Percentiles rank a stretch among this genome's conserved stretches.
These are phyloP conservation scores for Antechinus flavipes DNA, from an alignment of 2,113 vertebrate genomes.

Conservation along the genomic window DNA sequence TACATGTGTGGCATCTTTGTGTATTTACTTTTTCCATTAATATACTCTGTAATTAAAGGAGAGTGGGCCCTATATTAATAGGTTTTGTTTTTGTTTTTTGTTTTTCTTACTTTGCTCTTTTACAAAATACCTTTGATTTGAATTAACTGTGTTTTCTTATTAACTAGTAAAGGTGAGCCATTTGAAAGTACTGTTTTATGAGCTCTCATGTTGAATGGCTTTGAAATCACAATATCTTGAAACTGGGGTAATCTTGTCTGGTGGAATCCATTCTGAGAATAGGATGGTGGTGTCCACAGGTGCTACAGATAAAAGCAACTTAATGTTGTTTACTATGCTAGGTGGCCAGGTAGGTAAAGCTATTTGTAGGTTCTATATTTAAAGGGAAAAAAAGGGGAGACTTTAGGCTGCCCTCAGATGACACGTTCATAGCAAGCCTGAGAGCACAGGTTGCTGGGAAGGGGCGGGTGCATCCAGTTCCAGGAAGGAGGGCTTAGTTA, in stretches of 20 bases:
- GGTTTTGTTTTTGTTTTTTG: not conserved
- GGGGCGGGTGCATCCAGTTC: conserved; percentile 9
- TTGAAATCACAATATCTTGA: not conserved
- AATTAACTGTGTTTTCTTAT: not conserved
- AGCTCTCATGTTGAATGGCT: not conserved
- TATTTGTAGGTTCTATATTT: conserved; percentile 4
- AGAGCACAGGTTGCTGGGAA: not conserved
- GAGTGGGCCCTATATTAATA: not conserved
- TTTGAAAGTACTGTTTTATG: not conserved
- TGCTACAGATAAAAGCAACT: not conserved
- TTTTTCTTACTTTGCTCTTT: not conserved
- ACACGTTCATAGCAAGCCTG: not conserved
- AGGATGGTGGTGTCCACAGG: not conserved
- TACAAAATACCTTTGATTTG: not conserved
- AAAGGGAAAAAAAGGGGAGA: not conserved
- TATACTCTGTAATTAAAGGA: not conserved
- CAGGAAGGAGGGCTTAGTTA: conserved; percentile 28
- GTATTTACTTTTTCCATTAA: not conserved
- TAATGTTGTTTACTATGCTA: not conserved
- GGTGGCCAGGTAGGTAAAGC: not conserved
- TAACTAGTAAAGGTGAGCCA: not conserved
- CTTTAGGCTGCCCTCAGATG: conserved; percentile 4
- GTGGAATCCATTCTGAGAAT: not conserved
- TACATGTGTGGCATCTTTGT: not conserved
- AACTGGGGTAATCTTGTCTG: not conserved